Evolutionary conservation across 2,113 vertebrate genomes (phyloP), one percentile per base, ranked within the genome.

Genomic region (Anhinga rufa): DNA sequence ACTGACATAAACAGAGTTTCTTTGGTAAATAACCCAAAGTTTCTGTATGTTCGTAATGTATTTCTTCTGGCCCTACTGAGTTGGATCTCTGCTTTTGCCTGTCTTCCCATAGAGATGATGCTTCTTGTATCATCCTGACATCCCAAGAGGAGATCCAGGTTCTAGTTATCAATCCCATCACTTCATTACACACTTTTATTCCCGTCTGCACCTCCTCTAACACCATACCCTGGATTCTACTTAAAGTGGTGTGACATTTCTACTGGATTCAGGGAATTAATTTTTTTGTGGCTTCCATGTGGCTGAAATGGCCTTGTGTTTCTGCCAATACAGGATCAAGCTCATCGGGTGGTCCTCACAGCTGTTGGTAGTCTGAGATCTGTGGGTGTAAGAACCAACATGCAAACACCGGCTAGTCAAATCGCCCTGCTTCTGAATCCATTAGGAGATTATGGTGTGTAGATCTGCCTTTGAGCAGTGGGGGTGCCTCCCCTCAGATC

Each of bases 401-500:
- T 14, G 12, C 55, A 8, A 12, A 28, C 10, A 7, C 25, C 1
- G 1, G 11, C 49, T 15, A 5, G 21, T 26, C 38, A 34, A 0
- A 21, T n/a, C 71, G 55, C 5, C 46, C n/a, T 20, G 29, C 22
- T 40, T 14, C 42, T 22, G 34, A n/a, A 24, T 40, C 28, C 11
- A 1, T 25, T 12, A 7, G 1, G 71, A 31, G 55, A 9, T 8
- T 8, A 7, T 6, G 52, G 16, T 1, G 2, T 2, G 16, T 8
- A 25, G 79, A 54, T 8, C 38, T 54, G 25, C 71, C 31, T 6
- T 29, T 2, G 64, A 46, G 52, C 36, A 26, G 52, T 16, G 44
- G 46, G 34, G 29, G 20, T 13, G 20, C 31, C 14, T 55, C 46
- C 46, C 36, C 51, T 46, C 9, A 1, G 17, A 10, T 24, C 57